phyloP scores from a whole-genome alignment of 2,888 invertebrate species.

The Synergus umbraculus region DNA sequence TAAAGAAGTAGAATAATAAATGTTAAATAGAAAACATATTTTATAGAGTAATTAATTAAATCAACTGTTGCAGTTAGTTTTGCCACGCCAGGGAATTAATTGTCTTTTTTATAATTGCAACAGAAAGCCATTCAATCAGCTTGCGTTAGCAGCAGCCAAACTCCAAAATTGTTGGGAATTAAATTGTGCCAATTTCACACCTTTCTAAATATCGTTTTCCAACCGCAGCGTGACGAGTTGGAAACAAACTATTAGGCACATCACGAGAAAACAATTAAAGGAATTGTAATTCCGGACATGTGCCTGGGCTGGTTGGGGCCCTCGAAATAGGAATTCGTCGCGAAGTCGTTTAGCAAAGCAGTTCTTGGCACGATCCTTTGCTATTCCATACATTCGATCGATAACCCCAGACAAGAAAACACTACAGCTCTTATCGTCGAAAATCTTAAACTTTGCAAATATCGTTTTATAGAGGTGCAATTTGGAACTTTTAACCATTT shows the following conservation, averaged over 20 bases:
- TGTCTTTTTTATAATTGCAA: background rate
- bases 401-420: constrained; percentile 32
- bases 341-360: constrained; percentile 51
- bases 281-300: constrained; percentile 51
- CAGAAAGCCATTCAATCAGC: background rate
- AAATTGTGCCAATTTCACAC: background rate
- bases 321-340: constrained; percentile 51
- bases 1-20: too few relatives aligned
- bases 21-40: too few relatives aligned
- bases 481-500: too few relatives aligned
- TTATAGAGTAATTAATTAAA: too few relatives aligned
- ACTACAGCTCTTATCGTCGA: background rate
- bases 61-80: too few relatives aligned
- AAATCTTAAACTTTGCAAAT: background rate
- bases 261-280: constrained; percentile 39
- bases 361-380: constrained; percentile 51
- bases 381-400: constrained; percentile 42
- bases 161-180: background rate
- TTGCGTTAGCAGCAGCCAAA: background rate
- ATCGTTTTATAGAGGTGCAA: too few relatives aligned
- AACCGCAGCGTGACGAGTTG: constrained; percentile 47
- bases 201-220: constrained; percentile 13
- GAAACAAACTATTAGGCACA: constrained; percentile 50
- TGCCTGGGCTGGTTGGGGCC: constrained; percentile 48
- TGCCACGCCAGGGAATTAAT: background rate